Evolutionary conservation across 2,888 invertebrate genomes (phyloP).

Genomic region (Iselma pallidipennis): DNA sequence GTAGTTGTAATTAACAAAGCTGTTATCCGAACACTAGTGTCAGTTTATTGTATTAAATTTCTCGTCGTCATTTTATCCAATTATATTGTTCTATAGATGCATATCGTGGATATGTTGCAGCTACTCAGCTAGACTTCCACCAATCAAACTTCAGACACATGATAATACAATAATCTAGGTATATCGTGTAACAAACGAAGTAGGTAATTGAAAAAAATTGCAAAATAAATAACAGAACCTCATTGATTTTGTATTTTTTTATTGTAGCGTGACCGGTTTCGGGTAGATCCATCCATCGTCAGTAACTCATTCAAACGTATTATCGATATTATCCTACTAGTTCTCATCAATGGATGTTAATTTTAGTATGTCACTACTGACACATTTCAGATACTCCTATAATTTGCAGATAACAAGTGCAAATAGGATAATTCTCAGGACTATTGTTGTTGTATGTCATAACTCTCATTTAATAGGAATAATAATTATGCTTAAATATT

Average conservation of each 20-base stretch:
- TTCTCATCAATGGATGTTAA: neutral
- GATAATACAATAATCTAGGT: no score
- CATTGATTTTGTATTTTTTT: no score
- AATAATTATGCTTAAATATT: neutral
- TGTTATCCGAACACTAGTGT: slow-evolving; percentile 42
- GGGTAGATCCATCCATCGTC: no score
- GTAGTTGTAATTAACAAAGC: slow-evolving; percentile 41
- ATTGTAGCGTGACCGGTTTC: no score
- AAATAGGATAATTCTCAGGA: neutral
- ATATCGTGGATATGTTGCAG: slow-evolving; percentile 12
- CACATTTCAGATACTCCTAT: neutral
- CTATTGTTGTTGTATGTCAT: neutral
- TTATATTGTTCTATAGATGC: slow-evolving; percentile 34
- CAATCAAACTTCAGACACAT: no score
- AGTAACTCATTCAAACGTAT: no score
- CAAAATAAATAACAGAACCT: no score
- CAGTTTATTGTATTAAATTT: slow-evolving; percentile 47
- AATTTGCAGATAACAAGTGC: neutral
- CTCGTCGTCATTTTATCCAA: slow-evolving; percentile 43
- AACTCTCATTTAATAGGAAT: neutral
- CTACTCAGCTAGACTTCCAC: no score
- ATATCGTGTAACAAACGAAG: no score
- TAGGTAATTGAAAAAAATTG: no score
- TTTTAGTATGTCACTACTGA: neutral
- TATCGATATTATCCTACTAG: no score